Evolutionary conservation across 2,113 vertebrate species (phyloP).

Genomic region (Stegastes partitus): DNA sequence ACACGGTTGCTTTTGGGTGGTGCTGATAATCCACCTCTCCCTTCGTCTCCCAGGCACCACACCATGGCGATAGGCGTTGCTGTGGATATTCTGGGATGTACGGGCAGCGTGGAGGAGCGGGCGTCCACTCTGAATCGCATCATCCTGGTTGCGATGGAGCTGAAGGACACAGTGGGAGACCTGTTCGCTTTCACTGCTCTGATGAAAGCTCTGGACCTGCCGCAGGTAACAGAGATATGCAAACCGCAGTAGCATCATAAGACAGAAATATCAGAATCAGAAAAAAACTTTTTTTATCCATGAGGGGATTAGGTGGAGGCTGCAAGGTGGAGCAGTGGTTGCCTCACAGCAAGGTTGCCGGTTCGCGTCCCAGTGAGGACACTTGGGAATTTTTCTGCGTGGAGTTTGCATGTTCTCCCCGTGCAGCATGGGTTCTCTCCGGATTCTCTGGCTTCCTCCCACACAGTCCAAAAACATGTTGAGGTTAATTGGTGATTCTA

Average conservation of each 20-base stretch:
- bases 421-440: no score
- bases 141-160: slow-evolving; percentile 93
- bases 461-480: no score
- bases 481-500: no score
- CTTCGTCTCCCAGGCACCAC: slow-evolving; percentile 86
- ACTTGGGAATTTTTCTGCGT: no score
- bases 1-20: not conserved
- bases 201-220: slow-evolving; percentile 98
- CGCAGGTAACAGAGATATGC: slow-evolving; percentile 87
- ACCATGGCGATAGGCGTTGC: slow-evolving; percentile 97
- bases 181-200: slow-evolving; percentile 95
- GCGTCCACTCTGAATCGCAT: slow-evolving; percentile 92
- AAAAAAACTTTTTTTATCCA: no score
- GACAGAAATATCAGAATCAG: not conserved
- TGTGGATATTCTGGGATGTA: slow-evolving; percentile 96
- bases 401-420: no score
- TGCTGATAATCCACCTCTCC: not conserved
- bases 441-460: no score
- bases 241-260: not conserved
- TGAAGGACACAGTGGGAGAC: slow-evolving; percentile 94
- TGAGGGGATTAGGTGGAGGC: no score
- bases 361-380: no score
- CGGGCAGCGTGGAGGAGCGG: slow-evolving; percentile 91
- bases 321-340: no score
- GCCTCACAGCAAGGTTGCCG: no score